These are phyloP conservation scores for Drosophila triauraria DNA, from an alignment of 1,140 invertebrate genomes.

Conservation along the genomic window DNA sequence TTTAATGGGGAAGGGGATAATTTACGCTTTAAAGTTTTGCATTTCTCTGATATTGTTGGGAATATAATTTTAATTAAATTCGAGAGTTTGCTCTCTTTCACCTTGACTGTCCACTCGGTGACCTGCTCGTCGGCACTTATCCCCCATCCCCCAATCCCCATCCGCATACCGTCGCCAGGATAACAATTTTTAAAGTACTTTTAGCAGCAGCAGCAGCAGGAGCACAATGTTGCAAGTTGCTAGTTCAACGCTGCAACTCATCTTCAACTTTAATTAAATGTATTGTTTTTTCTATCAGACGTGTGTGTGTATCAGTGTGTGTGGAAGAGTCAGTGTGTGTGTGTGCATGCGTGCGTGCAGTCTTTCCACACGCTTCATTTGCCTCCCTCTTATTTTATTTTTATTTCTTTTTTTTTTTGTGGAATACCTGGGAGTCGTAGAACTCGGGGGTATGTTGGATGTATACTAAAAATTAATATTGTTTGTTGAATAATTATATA, in stretches of 20 bases:
- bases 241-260: conserved; percentile 66
- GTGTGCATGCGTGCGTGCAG: conserved; percentile 33
- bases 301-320: conserved; percentile 5
- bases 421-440: not conserved
- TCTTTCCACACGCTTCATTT: conserved; percentile 74
- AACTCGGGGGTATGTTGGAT: not conserved
- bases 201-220: conserved; percentile 20
- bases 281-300: conserved; percentile 71
- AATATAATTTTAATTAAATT: conserved; percentile 82
- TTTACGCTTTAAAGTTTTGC: conserved; percentile 77
- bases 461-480: not conserved
- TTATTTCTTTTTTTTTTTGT: not conserved
- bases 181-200: conserved; percentile 77
- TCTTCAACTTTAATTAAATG: conserved; percentile 82
- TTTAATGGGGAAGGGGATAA: conserved; percentile 31
- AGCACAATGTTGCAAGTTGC: conserved; percentile 43
- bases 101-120: conserved; percentile 17
- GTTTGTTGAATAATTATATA: not conserved
- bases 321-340: not conserved
- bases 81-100: conserved; percentile 46
- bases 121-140: not conserved
- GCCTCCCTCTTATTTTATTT: conserved; percentile 11
- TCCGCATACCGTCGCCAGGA: conserved; percentile 6
- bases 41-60: conserved; percentile 65
- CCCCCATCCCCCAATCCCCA: not conserved